phyloP scores from a whole-genome alignment of 2,113 vertebrate species.

The Asarcornis scutulata region DNA sequence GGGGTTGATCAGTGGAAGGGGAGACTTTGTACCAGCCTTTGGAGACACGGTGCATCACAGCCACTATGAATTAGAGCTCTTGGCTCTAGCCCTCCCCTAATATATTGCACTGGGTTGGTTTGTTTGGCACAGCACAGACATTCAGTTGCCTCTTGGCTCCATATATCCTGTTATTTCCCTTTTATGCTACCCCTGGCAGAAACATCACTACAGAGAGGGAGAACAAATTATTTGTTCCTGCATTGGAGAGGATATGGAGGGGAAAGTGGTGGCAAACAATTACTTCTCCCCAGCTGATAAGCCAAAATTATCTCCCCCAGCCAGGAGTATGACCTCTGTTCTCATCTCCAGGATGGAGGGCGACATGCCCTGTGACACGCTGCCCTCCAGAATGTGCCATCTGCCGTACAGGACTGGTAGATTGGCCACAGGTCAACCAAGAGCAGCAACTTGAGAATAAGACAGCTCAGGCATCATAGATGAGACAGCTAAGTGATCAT shows the following conservation, averaged over 20 bases:
- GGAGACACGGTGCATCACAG: background rate
- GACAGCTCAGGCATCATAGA: background rate
- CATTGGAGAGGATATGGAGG: background rate
- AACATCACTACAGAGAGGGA: background rate
- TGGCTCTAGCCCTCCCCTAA: slow-evolving; percentile 7
- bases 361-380: background rate
- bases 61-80: background rate
- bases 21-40: background rate
- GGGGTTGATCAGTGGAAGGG: background rate
- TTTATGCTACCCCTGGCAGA: slow-evolving; percentile 49
- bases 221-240: slow-evolving; percentile 43
- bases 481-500: background rate
- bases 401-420: background rate
- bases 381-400: background rate
- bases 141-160: slow-evolving; percentile 24
- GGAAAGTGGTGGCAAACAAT: slow-evolving; percentile 19
- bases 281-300: background rate
- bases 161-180: slow-evolving; percentile 42
- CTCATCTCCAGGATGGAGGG: background rate
- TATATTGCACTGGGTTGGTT: slow-evolving; percentile 1
- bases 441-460: background rate
- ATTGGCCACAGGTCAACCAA: background rate
- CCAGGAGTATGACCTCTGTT: background rate
- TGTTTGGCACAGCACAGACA: slow-evolving; percentile 15
- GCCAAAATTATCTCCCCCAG: background rate